A percentile compares a stretch with the other conserved stretches of the same genome.
Conservation (phyloP, 2,888 invertebrate species). For the Drosophila limbata region DNA sequence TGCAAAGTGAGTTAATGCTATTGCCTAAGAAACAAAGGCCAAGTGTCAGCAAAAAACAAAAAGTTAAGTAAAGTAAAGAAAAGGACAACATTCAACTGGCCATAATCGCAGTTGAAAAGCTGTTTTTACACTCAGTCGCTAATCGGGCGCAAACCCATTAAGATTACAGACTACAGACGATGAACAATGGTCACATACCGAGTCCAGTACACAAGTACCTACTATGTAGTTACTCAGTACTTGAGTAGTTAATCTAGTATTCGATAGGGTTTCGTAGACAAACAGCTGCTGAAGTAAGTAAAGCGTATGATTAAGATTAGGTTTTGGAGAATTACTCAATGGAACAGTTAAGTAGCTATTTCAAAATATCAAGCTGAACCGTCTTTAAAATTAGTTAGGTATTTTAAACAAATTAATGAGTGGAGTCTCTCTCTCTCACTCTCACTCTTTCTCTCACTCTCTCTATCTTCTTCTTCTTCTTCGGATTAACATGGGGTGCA, state of each 20-base stretch:
- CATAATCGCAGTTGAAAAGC: slow-evolving; percentile 4
- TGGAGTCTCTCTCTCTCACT: background rate
- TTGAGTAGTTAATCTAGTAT: slow-evolving; percentile 40
- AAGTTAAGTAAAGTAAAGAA: background rate
- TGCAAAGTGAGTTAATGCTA: slow-evolving; percentile 40
- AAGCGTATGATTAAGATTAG: slow-evolving; percentile 21
- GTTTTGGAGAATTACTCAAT: slow-evolving; percentile 5
- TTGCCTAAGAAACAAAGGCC: slow-evolving; percentile 11
- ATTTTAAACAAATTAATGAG: background rate
- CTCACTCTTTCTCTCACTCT: too few relatives aligned
- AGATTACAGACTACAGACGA: slow-evolving; percentile 54
- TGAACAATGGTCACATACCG: slow-evolving; percentile 19
- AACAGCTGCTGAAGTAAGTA: slow-evolving; percentile 31
- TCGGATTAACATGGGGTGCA: background rate
- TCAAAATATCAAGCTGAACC: background rate
- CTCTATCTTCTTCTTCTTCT: too few relatives aligned
- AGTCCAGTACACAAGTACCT: slow-evolving; percentile 5
- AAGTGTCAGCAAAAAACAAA: slow-evolving; percentile 6
- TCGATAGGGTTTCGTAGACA: slow-evolving; percentile 1
- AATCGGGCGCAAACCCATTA: slow-evolving; percentile 63
- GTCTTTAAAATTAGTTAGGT: background rate
- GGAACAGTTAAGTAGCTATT: background rate
- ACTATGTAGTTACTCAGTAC: slow-evolving; percentile 11
- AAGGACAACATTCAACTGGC: slow-evolving; percentile 18
- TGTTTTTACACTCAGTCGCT: slow-evolving; percentile 29